These are phyloP conservation scores for Leptinotarsa peninsularis DNA, from an alignment of 2,888 invertebrate species.

Conservation along the genomic window DNA sequence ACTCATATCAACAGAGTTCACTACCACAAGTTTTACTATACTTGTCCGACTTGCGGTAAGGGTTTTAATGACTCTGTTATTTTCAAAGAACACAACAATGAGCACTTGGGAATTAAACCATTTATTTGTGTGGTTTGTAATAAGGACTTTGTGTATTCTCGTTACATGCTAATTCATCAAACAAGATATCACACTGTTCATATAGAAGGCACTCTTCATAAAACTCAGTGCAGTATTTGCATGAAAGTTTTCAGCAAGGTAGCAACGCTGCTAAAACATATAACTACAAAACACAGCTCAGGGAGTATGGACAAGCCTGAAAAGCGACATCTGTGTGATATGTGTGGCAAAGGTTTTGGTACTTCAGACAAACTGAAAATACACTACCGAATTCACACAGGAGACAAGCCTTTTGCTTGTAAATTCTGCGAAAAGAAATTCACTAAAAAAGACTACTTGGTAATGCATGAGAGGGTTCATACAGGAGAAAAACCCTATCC, in stretches of 20 bases:
- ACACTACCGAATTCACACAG: constrained; percentile 56
- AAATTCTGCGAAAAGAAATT: constrained; percentile 58
- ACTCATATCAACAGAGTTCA: constrained; percentile 71
- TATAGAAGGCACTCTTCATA: constrained; percentile 64
- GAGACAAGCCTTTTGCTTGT: constrained; percentile 59
- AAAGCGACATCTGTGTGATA: constrained; percentile 56
- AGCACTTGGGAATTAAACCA: constrained; percentile 64
- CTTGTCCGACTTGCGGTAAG: constrained; percentile 68
- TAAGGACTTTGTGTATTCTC: constrained; percentile 61
- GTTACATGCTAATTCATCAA: constrained; percentile 59
- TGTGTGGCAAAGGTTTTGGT: constrained; percentile 58
- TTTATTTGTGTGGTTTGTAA: constrained; percentile 67
- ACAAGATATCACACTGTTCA: constrained; percentile 60
- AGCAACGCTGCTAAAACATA: constrained; percentile 66
- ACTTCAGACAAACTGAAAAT: constrained; percentile 56
- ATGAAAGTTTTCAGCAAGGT: constrained; percentile 59
- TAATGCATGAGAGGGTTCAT: constrained; percentile 62
- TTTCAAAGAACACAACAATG: constrained; percentile 64
- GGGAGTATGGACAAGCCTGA: constrained; percentile 45
- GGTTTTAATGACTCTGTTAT: constrained; percentile 67
- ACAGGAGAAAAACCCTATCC: constrained; percentile 62
- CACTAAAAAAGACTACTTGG: constrained; percentile 58
- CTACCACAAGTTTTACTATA: constrained; percentile 66
- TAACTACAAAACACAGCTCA: constrained; percentile 60
- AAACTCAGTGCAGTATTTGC: constrained; percentile 62